Conservation (phyloP, 2,113 vertebrate species). For the Psilopogon haemacephalus region DNA sequence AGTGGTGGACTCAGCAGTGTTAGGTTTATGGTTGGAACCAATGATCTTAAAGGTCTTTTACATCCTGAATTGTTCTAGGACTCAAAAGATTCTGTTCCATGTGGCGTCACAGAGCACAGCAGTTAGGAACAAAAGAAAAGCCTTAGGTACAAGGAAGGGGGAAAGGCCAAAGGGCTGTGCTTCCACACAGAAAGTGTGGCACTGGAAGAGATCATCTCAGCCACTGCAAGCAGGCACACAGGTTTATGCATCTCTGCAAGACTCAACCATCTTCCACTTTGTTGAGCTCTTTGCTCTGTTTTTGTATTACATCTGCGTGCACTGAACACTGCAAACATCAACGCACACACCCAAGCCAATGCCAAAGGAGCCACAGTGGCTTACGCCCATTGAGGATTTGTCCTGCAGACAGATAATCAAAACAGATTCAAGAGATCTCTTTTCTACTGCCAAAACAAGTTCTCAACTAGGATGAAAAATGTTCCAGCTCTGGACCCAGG, state of each 20-base stretch:
- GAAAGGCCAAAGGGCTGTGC: not conserved
- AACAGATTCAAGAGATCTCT: not conserved
- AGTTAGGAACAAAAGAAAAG: not conserved
- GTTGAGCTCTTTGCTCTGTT: not conserved
- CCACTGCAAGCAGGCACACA: fast-evolving
- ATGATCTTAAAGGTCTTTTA: not conserved
- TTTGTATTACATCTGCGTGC: not conserved
- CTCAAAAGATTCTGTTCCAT: not conserved
- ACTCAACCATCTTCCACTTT: not conserved
- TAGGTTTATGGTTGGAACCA: not conserved
- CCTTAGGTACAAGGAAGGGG: not conserved
- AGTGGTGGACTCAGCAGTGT: not conserved
- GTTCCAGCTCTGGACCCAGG: not conserved
- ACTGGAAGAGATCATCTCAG: not conserved
- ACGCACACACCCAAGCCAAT: not conserved
- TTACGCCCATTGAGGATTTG: not conserved
- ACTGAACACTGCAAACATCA: fast-evolving
- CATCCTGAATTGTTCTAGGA: not conserved
- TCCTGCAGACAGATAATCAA: not conserved
- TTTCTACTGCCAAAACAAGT: not conserved
- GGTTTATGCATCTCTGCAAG: not conserved
- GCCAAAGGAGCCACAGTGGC: not conserved
- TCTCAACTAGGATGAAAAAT: not conserved
- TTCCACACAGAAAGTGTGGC: not conserved
- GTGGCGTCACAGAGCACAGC: not conserved